Evolutionary conservation across 1,140 invertebrate genomes (phyloP), one percentile per base, ranked within the genome.

Genomic region (Panagrolaimus sp.): DNA sequence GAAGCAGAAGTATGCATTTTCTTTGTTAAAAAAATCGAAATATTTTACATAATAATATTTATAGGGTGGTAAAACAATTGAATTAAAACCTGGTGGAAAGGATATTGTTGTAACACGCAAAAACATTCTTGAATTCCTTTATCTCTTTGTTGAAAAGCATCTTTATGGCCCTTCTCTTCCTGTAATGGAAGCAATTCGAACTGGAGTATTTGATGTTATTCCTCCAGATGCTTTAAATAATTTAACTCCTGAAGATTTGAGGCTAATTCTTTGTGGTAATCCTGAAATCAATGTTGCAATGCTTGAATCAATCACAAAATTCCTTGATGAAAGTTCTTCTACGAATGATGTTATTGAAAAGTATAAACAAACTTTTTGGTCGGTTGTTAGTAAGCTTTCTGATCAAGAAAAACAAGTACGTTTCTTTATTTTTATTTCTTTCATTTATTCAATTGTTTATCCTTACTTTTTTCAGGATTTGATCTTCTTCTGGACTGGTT

Each of bases 401-500:
- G 92, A 92, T 82, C 86, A 92, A 63, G 96, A 99, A 85, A 88
- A 94, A 84, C 96, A 98, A 86, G 95, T 98, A 78, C 28, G 46
- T 68, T 73, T 1, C 10, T 32, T n/a, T 43, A 74, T 62, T 8
- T 10, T 14, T 73, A n/a, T n/a, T n/a, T n/a, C n/a, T n/a, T 45
- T 63, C n/a, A 17, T 58, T 73, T 68, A 21, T 77, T 24, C 28
- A 70, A 71, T 63, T n/a, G 68, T 67, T 73, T 21, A 76, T 26
- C 9, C 69, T 46, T 17, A 43, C 24, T 65, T 47, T 48, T 77
- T 78, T 26, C 32, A 82, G 76, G 82, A 83, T 67, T 75, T 83
- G 91, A 91, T 98, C 8, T 98, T 98, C 83, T 99, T 99, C 85
- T 99, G 96, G 96, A 98, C 95, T 15, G 96, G 96, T 63, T 96